phyloP scores from a whole-genome alignment of 1,140 invertebrate genomes.

The Gryllus bimaculatus region DNA sequence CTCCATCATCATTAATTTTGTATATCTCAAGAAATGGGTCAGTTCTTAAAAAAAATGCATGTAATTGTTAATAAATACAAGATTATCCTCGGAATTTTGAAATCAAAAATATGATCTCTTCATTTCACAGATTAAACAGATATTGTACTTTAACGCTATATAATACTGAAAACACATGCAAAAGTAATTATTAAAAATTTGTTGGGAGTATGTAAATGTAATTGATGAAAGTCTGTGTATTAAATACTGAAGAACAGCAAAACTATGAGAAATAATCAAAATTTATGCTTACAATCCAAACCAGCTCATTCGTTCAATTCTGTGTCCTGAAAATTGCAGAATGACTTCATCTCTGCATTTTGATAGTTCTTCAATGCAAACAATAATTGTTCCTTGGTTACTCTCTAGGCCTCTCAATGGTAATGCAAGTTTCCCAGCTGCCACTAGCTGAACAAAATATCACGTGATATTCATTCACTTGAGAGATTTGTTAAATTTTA shows the following conservation, averaged over 20 bases:
- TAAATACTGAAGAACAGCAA: background rate
- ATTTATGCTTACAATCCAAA: slow-evolving; percentile 33
- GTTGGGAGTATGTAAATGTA: background rate
- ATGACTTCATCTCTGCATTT: slow-evolving; percentile 41
- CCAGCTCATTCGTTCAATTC: slow-evolving; percentile 37
- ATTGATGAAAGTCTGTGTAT: background rate
- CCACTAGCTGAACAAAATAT: slow-evolving; percentile 33
- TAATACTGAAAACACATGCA: background rate
- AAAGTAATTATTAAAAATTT: background rate
- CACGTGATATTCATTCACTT: background rate
- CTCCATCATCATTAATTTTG: slow-evolving; percentile 36
- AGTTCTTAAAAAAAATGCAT: slow-evolving; percentile 26
- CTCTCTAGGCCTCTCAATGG: slow-evolving; percentile 21
- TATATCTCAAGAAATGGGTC: slow-evolving; percentile 46
- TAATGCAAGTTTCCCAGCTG: slow-evolving; percentile 29
- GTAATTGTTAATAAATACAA: background rate
- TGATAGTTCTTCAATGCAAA: slow-evolving; percentile 44
- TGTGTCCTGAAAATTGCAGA: slow-evolving; percentile 31
- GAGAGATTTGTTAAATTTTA: background rate
- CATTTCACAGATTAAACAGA: background rate
- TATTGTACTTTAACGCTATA: background rate
- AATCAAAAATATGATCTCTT: background rate
- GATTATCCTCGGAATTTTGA: background rate
- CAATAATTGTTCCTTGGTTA: slow-evolving; percentile 32
- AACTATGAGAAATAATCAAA: background rate